phyloP scores from a whole-genome alignment of 2,797 vertebrate species.

The Anisognathus igniventris region DNA sequence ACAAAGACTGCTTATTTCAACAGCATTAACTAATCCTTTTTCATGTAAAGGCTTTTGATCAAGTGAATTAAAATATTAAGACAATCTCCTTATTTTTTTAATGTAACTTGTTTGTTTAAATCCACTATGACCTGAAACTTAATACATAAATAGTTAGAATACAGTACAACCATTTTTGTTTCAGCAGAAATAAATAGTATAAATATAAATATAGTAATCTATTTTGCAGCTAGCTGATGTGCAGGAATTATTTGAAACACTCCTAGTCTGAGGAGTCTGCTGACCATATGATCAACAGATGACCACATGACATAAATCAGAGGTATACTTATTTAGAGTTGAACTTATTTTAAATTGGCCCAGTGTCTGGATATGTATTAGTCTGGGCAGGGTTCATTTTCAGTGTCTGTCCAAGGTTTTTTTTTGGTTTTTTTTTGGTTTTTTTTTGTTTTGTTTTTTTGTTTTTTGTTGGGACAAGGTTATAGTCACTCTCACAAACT shows the following conservation, averaged over 20 bases:
- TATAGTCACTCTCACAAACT: not conserved
- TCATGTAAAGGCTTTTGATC: not conserved
- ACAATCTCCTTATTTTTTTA: not conserved
- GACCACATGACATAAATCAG: conserved; percentile 30
- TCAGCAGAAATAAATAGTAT: not conserved
- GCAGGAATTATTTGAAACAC: conserved; percentile 6
- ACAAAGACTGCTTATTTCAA: conserved; percentile 8
- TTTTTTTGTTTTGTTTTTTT: not conserved
- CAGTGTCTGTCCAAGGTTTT: not conserved
- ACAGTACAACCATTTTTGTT: not conserved
- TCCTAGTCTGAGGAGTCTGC: not conserved
- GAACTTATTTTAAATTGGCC: conserved; percentile 13
- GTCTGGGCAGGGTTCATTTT: not conserved
- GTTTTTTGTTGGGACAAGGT: not conserved
- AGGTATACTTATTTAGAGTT: not conserved
- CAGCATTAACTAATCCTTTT: not conserved
- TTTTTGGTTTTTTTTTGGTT: not conserved
- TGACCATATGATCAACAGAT: conserved; percentile 31
- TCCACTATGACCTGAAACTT: not conserved
- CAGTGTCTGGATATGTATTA: not conserved
- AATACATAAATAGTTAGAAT: not conserved
- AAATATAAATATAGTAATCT: not conserved
- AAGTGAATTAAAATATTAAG: not conserved
- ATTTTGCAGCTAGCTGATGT: not conserved
- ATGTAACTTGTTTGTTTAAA: not conserved